These are phyloP conservation scores for Erythrocebus patas DNA, from an alignment of 2,113 vertebrate species.

Conservation along the genomic window DNA sequence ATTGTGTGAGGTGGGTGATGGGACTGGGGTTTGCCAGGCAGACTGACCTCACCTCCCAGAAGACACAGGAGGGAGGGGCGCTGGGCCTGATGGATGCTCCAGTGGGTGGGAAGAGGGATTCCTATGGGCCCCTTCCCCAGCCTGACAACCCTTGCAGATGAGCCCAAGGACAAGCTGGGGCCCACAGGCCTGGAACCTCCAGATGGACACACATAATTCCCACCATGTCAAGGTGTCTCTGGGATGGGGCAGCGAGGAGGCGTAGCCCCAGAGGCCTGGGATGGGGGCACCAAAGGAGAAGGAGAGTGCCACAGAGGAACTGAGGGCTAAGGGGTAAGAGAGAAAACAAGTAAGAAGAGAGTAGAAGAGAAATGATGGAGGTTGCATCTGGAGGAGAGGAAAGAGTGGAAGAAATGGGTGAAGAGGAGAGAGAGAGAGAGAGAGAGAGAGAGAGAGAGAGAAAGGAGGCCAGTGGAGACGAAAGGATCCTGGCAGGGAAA, in stretches of 20 bases:
- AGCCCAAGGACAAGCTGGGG: background rate
- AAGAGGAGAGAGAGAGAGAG: background rate
- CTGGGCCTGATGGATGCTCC: accelerated
- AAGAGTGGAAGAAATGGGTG: background rate
- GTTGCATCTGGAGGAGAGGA: background rate
- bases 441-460: background rate
- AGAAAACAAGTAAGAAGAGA: background rate
- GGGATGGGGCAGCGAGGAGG: background rate
- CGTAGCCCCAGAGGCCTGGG: background rate
- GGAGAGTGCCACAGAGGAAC: background rate
- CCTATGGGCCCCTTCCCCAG: accelerated
- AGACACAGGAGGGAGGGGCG: background rate
- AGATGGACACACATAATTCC: background rate
- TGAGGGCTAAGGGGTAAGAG: background rate
- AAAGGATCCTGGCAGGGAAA: background rate
- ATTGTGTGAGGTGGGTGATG: too few species aligned
- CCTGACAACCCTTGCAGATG: background rate
- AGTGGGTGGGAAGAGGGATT: background rate
- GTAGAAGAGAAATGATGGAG: too few species aligned
- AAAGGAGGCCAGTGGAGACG: background rate
- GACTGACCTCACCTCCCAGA: accelerated
- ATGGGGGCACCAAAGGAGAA: background rate
- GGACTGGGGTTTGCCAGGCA: too few species aligned
- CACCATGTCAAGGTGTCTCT: accelerated
- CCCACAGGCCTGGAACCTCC: background rate